phyloP scores from a whole-genome alignment of 2,113 vertebrate species.

The Tetraodon nigroviridis region DNA sequence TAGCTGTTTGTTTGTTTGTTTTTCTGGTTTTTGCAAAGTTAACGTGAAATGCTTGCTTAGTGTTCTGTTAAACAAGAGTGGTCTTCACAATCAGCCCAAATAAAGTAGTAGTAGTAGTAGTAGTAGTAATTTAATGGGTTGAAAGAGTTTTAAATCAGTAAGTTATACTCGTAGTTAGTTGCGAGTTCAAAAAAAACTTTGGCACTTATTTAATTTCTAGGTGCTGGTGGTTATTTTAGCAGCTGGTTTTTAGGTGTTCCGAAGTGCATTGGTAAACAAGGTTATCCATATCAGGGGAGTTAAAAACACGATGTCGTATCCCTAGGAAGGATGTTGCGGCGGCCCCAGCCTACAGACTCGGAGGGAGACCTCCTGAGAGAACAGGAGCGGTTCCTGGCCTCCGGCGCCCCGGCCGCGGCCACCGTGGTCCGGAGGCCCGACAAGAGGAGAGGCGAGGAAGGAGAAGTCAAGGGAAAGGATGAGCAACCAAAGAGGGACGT shows the following conservation, averaged over 20 bases:
- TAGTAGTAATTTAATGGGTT: no score
- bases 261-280: not conserved
- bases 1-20: not conserved
- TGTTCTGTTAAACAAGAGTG: no score
- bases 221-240: not conserved
- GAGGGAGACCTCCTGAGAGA: conserved; percentile 88
- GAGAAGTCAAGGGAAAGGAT: conserved; percentile 20
- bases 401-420: conserved; percentile 77
- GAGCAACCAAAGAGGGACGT: conserved; percentile 74
- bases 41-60: no score
- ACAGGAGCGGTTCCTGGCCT: conserved; percentile 83
- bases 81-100: no score
- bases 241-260: not conserved
- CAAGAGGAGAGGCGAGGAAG: conserved; percentile 75
- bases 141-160: no score
- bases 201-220: no score
- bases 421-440: conserved; percentile 82
- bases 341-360: conserved; percentile 87
- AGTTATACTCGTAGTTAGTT: no score
- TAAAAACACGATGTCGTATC: not conserved
- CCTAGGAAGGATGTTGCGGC: conserved; percentile 78
- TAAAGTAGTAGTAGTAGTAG: no score
- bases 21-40: not conserved
- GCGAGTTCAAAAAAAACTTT: no score
- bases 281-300: not conserved